Evolutionary conservation across 2,797 vertebrate species (phyloP), one percentile per base, ranked within the genome.

Genomic region (Helicolenus hilgendorfi): DNA sequence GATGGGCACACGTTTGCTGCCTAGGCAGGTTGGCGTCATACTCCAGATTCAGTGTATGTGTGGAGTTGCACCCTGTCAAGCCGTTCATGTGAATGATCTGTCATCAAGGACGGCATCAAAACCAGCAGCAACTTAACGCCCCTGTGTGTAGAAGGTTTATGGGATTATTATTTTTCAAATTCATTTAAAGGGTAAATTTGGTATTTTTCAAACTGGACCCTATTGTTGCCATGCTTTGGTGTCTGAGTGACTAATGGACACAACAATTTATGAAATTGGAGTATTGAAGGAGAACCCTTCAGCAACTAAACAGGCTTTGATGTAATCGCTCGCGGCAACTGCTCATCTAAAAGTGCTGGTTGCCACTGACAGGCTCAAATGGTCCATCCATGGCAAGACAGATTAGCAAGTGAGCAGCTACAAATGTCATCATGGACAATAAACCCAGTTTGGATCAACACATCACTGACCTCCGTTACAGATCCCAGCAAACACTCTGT

Each of bases 1-100:
- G 64, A 75, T 74, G 10, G 72, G 22, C 31, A 72, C 72, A 64
- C 35, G 49, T 86, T 86, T 77, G 84, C 82, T n/a, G n/a, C n/a
- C n/a, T n/a, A n/a, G n/a, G n/a, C n/a, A 86, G 29, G n/a, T n/a
- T 20, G 13, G 41, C 20, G 29, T 63, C 24, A 29, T 27, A 77
- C 49, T 45, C 67, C 20, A 63, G 7, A 45, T 62, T 68, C 31
- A 49, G 68, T 79, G 65, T 59, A n/a, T 75, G 38, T 76, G 31
- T 63, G 6, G 27, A 58, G 13, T 45, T n/a, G n/a, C n/a, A n/a
- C n/a, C n/a, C n/a, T n/a, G n/a, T n/a, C n/a, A n/a, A 7, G 11
- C 11, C 1, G 6, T 13, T 71, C 35, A 60, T 20, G 59, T 49
- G 13, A 36, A 41, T 70, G 55, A 68, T 73, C 72, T 4, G 3